Percentiles rank a stretch among this genome's conserved stretches.
Conservation (phyloP, 2,113 vertebrate genomes). For the Anseranas semipalmata region DNA sequence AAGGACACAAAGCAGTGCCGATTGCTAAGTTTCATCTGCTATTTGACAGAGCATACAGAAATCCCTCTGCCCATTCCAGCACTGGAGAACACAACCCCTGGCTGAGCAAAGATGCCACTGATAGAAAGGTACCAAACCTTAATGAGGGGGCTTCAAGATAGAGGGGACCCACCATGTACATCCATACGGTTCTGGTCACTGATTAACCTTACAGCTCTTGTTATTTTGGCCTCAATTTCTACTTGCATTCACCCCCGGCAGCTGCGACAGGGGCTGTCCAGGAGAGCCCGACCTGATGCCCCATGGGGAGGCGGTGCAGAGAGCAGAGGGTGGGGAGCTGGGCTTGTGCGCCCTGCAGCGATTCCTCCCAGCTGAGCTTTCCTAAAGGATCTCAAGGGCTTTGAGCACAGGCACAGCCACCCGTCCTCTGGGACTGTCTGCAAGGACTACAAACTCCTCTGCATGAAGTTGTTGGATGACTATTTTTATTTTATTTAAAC, state of each 20-base stretch:
- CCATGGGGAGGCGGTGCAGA: neutral
- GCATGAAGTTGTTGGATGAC: neutral
- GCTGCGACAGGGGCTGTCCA: neutral
- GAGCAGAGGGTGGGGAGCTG: no score
- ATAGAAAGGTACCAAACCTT: neutral
- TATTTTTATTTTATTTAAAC: neutral
- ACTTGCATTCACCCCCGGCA: neutral
- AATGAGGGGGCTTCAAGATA: neutral
- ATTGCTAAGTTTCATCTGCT: neutral
- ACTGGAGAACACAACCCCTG: neutral
- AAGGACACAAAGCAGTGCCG: neutral
- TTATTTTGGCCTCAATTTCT: neutral
- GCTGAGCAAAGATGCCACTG: neutral
- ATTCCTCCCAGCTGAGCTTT: neutral
- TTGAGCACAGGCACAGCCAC: neutral
- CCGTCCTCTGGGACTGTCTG: neutral
- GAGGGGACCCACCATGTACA: neutral
- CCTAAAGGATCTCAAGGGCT: neutral
- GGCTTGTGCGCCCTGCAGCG: rapidly evolving
- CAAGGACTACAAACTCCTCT: neutral
- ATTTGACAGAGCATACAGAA: neutral
- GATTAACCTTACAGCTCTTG: no score
- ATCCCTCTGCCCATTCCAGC: neutral
- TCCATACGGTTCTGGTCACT: neutral
- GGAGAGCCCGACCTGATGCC: neutral